These are phyloP conservation scores for Pammene fasciana DNA, from an alignment of 2,888 invertebrate species.

Conservation along the genomic window DNA sequence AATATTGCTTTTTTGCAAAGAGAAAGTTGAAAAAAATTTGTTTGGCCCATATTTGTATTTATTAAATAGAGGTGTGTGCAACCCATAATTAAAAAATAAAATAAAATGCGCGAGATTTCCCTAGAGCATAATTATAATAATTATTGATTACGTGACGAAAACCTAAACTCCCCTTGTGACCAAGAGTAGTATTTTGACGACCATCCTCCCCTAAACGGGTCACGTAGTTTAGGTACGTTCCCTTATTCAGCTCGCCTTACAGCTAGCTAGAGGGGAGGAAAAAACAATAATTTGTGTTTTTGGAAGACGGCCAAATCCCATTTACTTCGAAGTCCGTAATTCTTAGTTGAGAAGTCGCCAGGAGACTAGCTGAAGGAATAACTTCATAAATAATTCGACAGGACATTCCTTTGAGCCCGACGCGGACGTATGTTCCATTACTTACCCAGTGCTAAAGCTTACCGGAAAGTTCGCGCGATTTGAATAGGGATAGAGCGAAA, in stretches of 20 bases:
- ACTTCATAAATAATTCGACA: constrained; percentile 62
- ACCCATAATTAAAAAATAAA: too few relatives aligned
- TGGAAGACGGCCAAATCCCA: constrained; percentile 59
- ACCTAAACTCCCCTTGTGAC: too few relatives aligned
- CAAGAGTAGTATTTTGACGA: too few relatives aligned
- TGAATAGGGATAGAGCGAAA: constrained; percentile 12
- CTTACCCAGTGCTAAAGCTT: constrained; percentile 7
- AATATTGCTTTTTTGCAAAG: too few relatives aligned
- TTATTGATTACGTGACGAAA: too few relatives aligned
- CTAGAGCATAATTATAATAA: too few relatives aligned
- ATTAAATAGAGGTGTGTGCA: too few relatives aligned
- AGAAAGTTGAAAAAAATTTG: too few relatives aligned
- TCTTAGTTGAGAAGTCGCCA: constrained; percentile 51
- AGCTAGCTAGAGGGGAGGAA: constrained; percentile 47
- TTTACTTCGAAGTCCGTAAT: constrained; percentile 51
- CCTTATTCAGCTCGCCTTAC: constrained; percentile 36
- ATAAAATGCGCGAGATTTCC: too few relatives aligned
- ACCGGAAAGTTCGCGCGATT: constrained; percentile 12
- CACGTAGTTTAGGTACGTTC: too few relatives aligned
- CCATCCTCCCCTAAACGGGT: too few relatives aligned
- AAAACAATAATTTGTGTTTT: constrained; percentile 52
- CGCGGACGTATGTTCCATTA: constrained; percentile 24
- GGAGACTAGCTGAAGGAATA: constrained; percentile 51
- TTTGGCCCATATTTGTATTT: too few relatives aligned
- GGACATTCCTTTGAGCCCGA: constrained; percentile 48